Conservation (phyloP, 2,888 invertebrate genomes). For the Microdon myrmicae region DNA sequence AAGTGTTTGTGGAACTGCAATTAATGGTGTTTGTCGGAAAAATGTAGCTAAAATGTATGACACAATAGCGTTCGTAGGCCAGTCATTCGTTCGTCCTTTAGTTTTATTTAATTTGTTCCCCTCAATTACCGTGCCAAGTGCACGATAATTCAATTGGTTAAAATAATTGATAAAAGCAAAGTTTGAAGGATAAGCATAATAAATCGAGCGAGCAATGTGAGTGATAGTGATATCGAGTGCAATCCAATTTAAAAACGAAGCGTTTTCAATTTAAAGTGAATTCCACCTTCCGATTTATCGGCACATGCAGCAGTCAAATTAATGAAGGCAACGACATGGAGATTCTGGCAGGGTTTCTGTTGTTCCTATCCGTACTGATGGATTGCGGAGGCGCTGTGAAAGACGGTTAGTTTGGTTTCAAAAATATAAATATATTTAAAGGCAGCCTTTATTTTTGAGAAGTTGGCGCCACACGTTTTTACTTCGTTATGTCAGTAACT, state of each 20-base stretch:
- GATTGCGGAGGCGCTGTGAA: slow-evolving; percentile 56
- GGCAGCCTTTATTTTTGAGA: too few relatives aligned
- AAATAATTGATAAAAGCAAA: slow-evolving; percentile 12
- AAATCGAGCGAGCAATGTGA: slow-evolving; percentile 18
- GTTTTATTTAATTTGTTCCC: slow-evolving; percentile 4
- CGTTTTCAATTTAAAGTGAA: slow-evolving; percentile 2
- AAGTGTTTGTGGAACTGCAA: too few relatives aligned
- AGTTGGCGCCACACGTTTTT: too few relatives aligned
- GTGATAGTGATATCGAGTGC: slow-evolving; percentile 24
- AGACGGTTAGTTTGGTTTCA: slow-evolving; percentile 55
- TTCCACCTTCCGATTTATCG: slow-evolving; percentile 20
- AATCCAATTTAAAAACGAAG: slow-evolving; percentile 9
- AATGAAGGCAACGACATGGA: slow-evolving; percentile 55
- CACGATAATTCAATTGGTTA: slow-evolving; percentile 16
- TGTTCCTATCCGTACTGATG: slow-evolving; percentile 54
- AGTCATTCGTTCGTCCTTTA: slow-evolving; percentile 9
- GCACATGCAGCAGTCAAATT: slow-evolving; percentile 45
- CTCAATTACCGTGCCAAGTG: slow-evolving; percentile 1
- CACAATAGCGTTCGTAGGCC: slow-evolving; percentile 3
- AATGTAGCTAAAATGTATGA: slow-evolving; percentile 5
- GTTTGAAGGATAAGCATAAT: slow-evolving; percentile 25
- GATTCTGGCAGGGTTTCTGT: slow-evolving; percentile 54
- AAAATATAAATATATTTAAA: neutral
- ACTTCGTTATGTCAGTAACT: too few relatives aligned
- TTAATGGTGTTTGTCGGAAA: neutral